Evolutionary conservation across 2,797 vertebrate genomes (phyloP).

Genomic region (Mormyrus proboscirostris): DNA sequence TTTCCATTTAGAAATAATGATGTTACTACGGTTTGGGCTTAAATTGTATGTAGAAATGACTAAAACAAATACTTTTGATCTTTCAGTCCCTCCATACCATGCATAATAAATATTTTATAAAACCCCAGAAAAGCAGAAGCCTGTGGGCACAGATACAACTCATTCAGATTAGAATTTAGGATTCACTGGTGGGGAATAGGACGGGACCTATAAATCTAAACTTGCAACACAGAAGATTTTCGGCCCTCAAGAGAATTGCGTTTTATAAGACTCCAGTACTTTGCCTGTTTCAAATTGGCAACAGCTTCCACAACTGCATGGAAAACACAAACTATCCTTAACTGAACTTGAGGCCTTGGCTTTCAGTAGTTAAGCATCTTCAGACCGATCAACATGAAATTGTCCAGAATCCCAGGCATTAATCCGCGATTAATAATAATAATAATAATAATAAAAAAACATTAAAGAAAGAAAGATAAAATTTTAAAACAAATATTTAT

Average conservation of each 20-base stretch:
- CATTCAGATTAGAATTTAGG: not conserved
- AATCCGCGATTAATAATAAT: not conserved
- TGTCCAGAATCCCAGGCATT: not conserved
- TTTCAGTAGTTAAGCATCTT: not conserved
- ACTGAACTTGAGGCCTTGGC: not conserved
- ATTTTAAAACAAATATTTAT: not conserved
- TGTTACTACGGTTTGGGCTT: not conserved
- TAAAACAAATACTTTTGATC: not conserved
- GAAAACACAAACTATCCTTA: constrained; percentile 9
- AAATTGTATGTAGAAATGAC: not conserved
- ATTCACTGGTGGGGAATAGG: not conserved
- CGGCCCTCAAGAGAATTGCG: not conserved
- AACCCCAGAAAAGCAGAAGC: not conserved
- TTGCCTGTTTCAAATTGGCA: not conserved
- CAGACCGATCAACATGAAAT: not conserved
- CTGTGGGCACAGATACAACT: not conserved
- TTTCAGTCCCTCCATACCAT: not conserved
- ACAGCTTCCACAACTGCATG: not conserved
- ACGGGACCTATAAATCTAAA: not conserved
- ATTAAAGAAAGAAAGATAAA: too few relatives aligned
- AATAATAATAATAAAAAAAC: too few relatives aligned
- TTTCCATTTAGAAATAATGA: not conserved
- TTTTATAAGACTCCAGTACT: not conserved
- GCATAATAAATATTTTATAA: not conserved
- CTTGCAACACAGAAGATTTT: not conserved